These are phyloP conservation scores for Lerema accius DNA, from an alignment of 1,140 invertebrate species.

Conservation along the genomic window DNA sequence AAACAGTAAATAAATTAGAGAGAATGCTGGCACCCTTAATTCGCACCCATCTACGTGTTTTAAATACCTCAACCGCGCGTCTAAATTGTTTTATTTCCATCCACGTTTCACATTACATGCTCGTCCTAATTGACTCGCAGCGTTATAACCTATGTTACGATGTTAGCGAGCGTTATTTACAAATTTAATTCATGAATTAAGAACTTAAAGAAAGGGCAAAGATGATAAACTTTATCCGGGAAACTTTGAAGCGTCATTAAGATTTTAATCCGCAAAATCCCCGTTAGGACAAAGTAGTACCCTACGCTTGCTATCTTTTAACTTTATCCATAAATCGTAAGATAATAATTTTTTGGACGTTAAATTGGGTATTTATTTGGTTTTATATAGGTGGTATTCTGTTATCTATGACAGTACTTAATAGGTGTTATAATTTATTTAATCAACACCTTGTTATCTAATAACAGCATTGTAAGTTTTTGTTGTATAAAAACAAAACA, in stretches of 20 bases:
- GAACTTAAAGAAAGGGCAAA: slow-evolving; percentile 57
- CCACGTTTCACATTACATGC: slow-evolving; percentile 23
- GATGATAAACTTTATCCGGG: slow-evolving; percentile 72
- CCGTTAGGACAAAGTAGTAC: slow-evolving; percentile 59
- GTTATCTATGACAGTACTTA: no score
- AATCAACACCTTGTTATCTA: no score
- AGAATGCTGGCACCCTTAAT: slow-evolving; percentile 37
- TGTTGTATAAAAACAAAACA: no score
- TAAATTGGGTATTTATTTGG: slow-evolving; percentile 30
- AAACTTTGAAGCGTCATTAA: slow-evolving; percentile 72
- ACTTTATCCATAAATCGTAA: slow-evolving; percentile 70
- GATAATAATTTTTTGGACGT: slow-evolving; percentile 66
- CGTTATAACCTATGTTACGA: slow-evolving; percentile 7
- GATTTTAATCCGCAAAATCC: slow-evolving; percentile 72
- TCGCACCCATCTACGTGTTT: slow-evolving; percentile 31
- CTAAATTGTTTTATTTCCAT: slow-evolving; percentile 26
- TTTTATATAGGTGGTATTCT: no score
- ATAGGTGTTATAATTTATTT: no score
- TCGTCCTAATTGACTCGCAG: slow-evolving; percentile 14
- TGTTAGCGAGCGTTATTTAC: slow-evolving; percentile 43
- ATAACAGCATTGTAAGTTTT: no score
- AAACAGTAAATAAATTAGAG: slow-evolving; percentile 60
- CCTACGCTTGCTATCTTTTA: slow-evolving; percentile 55
- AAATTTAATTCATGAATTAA: no score
- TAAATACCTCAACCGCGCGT: slow-evolving; percentile 29